A percentile compares a stretch with the other conserved stretches of the same genome.
phyloP scores from a whole-genome alignment of 2,888 invertebrate species.

The Andrena haemorrhoa region DNA sequence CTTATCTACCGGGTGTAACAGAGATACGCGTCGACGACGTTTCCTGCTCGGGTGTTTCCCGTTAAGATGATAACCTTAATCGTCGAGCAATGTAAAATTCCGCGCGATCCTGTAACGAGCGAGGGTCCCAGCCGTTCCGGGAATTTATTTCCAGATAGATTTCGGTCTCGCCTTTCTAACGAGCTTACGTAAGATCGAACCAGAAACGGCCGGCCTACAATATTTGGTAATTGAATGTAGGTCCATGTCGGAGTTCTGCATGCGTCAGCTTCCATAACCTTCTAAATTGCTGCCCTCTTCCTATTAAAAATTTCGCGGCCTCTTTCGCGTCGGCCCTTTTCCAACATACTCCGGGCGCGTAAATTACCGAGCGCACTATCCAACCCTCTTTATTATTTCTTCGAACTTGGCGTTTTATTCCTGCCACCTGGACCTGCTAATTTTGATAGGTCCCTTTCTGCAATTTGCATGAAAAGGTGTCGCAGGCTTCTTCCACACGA shows the following conservation, averaged over 20 bases:
- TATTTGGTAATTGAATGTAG: conserved; percentile 77
- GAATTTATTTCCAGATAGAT: conserved; percentile 41
- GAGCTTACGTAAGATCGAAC: conserved; percentile 66
- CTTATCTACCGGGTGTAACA: conserved; percentile 74
- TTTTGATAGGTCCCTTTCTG: conserved; percentile 3
- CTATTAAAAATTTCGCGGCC: conserved; percentile 26
- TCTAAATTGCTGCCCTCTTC: conserved; percentile 48
- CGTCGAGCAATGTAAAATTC: conserved; percentile 62
- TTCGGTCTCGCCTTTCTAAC: conserved; percentile 40
- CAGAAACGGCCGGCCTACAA: conserved; percentile 60
- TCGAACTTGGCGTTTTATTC: conserved; percentile 12
- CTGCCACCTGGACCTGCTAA: conserved; percentile 1
- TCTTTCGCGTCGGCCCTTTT: not conserved
- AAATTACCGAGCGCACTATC: conserved; percentile 48
- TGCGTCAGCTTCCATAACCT: conserved; percentile 55
- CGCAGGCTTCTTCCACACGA: not conserved
- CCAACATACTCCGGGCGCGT: conserved; percentile 29
- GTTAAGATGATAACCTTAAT: conserved; percentile 76
- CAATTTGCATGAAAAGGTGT: conserved; percentile 1
- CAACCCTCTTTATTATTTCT: conserved; percentile 45
- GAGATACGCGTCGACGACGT: conserved; percentile 67
- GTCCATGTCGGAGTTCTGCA: conserved; percentile 53
- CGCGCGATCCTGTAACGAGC: conserved; percentile 27
- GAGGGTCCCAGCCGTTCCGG: conserved; percentile 21
- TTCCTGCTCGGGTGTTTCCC: conserved; percentile 73